Evolutionary conservation across 2,888 invertebrate genomes (phyloP).

Genomic region (Frankliniella fusca): DNA sequence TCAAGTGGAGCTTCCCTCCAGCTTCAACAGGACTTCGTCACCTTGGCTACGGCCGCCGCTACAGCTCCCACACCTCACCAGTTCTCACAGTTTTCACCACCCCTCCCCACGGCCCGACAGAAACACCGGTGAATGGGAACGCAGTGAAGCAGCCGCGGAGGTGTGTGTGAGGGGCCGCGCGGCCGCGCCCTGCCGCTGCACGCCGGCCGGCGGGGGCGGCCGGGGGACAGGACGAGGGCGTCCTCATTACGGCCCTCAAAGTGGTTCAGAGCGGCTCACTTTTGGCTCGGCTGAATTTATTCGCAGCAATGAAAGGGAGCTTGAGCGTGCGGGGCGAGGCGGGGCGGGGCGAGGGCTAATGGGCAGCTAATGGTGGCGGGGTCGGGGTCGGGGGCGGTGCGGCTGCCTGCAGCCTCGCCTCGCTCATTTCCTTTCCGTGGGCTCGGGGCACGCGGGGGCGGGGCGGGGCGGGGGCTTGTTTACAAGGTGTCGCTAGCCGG

Average conservation of each 20-base stretch:
- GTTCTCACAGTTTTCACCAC: too few species aligned
- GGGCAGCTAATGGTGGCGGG: too few species aligned
- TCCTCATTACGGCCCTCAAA: neutral
- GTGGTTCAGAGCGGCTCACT: neutral
- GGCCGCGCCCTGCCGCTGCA: neutral
- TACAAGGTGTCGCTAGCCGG: too few species aligned
- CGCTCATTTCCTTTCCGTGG: neutral
- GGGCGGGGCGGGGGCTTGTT: neutral
- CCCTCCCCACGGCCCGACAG: too few species aligned
- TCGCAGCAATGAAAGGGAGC: neutral
- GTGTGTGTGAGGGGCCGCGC: too few species aligned
- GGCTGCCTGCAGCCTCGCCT: neutral
- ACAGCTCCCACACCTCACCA: too few species aligned
- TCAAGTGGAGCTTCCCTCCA: too few species aligned
- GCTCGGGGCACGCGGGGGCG: neutral
- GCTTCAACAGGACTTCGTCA: too few species aligned
- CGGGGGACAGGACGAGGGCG: neutral
- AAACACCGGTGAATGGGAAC: too few species aligned
- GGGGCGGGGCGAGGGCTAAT: too few species aligned
- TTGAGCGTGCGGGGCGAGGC: neutral
- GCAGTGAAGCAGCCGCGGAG: too few species aligned
- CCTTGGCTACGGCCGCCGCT: too few species aligned
- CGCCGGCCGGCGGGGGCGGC: neutral
- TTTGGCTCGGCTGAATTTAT: constrained; percentile 1
- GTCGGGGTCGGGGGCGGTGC: neutral